These are phyloP conservation scores for Chaunax sp. DNA, from an alignment of 2,797 vertebrate species.

Conservation along the genomic window DNA sequence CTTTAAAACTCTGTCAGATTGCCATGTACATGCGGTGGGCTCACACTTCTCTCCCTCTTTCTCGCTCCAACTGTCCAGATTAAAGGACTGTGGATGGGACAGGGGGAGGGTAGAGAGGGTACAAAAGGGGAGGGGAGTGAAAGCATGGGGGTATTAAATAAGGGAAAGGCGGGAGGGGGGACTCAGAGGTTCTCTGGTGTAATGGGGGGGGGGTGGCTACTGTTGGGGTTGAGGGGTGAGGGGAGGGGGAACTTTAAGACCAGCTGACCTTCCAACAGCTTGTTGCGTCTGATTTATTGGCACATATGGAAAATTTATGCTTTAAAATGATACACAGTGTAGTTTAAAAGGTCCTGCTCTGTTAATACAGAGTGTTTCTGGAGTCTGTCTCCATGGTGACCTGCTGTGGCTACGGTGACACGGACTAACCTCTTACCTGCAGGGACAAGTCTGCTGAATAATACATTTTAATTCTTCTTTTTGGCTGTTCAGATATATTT, in stretches of 20 bases:
- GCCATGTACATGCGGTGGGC: conserved; percentile 42
- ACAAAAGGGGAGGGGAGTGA: conserved; percentile 74
- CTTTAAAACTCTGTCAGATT: conserved; percentile 45
- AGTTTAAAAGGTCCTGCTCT: too few species aligned
- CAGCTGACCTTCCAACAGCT: conserved; percentile 8
- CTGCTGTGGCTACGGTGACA: background rate
- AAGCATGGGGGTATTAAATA: conserved; percentile 71
- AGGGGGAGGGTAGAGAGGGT: conserved; percentile 68
- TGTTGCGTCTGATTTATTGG: conserved; percentile 1
- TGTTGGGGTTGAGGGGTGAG: conserved; percentile 18
- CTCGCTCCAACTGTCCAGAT: conserved; percentile 70
- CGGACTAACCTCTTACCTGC: background rate
- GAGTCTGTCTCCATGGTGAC: background rate
- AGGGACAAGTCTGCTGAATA: background rate
- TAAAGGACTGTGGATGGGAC: conserved; percentile 78
- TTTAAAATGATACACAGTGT: too few species aligned
- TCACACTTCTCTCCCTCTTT: conserved; percentile 51
- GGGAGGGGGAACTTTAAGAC: conserved; percentile 17
- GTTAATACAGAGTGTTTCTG: background rate
- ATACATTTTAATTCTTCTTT: background rate
- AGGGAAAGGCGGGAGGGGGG: conserved; percentile 55
- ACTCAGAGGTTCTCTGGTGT: conserved; percentile 45
- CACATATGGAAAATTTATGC: too few species aligned
- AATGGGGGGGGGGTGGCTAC: conserved; percentile 32
- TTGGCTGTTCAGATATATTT: background rate